Evolutionary conservation across 2,888 invertebrate species (phyloP), one percentile per base, ranked within the genome.

Genomic region (Ennomos quercinarius): DNA sequence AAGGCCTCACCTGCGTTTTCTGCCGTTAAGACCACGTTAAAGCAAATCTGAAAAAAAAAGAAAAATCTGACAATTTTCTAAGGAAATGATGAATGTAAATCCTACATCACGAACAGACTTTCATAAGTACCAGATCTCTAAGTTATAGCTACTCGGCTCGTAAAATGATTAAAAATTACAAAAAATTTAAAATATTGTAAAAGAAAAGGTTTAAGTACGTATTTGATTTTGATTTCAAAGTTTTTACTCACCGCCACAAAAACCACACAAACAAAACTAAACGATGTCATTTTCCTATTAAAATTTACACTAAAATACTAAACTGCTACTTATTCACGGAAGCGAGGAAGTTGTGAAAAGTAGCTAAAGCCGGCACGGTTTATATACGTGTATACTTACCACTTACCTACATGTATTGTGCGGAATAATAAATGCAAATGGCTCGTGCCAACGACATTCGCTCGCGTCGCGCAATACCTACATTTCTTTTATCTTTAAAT

Each of bases 171-270:
- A 17, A 17, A 17, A 17, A 17, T 17, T 17, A 1, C 17, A 17
- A 17, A 17, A 17, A 17, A 17, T 1, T 17, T 17, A 17, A 17
- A n/a, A n/a, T n/a, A n/a, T n/a, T n/a, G n/a, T n/a, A n/a, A n/a
- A n/a, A n/a, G n/a, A n/a, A n/a, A n/a, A n/a, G n/a, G n/a, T n/a
- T n/a, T n/a, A n/a, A n/a, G n/a, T n/a, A n/a, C n/a, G n/a, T n/a
- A n/a, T n/a, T n/a, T n/a, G n/a, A n/a, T n/a, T n/a, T n/a, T n/a
- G n/a, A n/a, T n/a, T n/a, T n/a, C n/a, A 17, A 17, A 17, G 17
- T 17, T 4, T 17, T 1, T 17, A 17, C 76, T 70, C 57, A 77
- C 76, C 76, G 39, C 52, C 34, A 66, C 42, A 52, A 65, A 12
- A 59, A 66, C 55, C 48, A 46, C 57, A 57, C 44, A 56, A 47